Conservation (phyloP, 2,888 invertebrate species). For the Catocala nupta region DNA sequence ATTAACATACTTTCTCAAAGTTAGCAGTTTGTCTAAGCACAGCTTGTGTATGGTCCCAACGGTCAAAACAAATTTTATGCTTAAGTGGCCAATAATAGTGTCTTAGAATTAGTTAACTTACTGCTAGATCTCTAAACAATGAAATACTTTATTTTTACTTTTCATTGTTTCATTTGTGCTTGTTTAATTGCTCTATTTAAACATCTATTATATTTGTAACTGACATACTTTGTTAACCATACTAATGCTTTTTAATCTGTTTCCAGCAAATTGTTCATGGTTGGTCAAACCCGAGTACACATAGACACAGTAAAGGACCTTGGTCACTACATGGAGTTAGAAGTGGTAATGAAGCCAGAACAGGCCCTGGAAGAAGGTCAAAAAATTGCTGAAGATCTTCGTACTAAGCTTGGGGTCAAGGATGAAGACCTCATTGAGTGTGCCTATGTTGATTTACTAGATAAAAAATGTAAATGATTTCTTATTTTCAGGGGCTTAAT, state of each 20-base stretch:
- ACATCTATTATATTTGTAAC: too few species aligned
- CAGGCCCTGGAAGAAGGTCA: constrained; percentile 91
- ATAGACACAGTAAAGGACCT: constrained; percentile 93
- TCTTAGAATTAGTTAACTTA: too few species aligned
- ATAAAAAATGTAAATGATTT: constrained; percentile 50
- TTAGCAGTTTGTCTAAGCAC: too few species aligned
- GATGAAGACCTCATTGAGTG: constrained; percentile 89
- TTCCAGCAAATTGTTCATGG: constrained; percentile 91
- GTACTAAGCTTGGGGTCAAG: constrained; percentile 89
- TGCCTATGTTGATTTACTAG: constrained; percentile 92
- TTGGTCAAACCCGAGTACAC: constrained; percentile 95
- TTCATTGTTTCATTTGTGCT: too few species aligned
- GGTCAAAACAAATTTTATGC: too few species aligned
- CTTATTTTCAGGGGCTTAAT: background rate
- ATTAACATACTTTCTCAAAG: too few species aligned
- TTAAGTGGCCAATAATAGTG: too few species aligned
- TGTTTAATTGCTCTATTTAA: too few species aligned
- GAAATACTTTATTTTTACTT: too few species aligned
- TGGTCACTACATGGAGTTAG: constrained; percentile 94
- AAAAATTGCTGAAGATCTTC: constrained; percentile 90
- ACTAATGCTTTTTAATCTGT: background rate
- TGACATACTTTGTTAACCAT: too few species aligned
- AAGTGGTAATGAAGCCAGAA: constrained; percentile 91
- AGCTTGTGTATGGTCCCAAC: too few species aligned
- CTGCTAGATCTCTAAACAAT: too few species aligned